These are phyloP conservation scores for Arctia plantaginis DNA, from an alignment of 2,888 invertebrate genomes.

Conservation along the genomic window DNA sequence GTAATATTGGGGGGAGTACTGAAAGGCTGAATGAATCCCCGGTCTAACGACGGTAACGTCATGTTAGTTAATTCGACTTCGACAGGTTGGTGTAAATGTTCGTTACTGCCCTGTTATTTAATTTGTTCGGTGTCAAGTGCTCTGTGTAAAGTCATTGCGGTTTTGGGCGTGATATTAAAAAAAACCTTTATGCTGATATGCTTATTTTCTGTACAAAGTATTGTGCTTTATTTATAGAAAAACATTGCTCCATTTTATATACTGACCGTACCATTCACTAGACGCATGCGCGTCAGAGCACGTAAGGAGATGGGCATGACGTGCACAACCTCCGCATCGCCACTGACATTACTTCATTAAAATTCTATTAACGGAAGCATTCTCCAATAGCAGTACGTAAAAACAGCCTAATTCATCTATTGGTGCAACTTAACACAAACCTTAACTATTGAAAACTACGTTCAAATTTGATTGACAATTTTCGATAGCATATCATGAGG, in stretches of 20 bases:
- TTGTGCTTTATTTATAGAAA: background rate
- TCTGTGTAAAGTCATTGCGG: no score
- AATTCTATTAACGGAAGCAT: slow-evolving; percentile 86
- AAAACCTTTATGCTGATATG: no score
- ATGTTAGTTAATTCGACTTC: no score
- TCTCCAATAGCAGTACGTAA: slow-evolving; percentile 65
- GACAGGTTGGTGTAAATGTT: no score
- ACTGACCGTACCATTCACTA: slow-evolving; percentile 61
- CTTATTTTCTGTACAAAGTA: background rate
- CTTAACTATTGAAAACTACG: background rate
- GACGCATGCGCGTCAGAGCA: slow-evolving; percentile 73
- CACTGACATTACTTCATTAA: slow-evolving; percentile 85
- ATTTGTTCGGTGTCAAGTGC: no score
- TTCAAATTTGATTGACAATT: slow-evolving; percentile 28
- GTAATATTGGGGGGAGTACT: no score
- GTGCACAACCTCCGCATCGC: slow-evolving; percentile 74
- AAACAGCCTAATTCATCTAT: slow-evolving; percentile 30
- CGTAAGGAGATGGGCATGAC: slow-evolving; percentile 84
- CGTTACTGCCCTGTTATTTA: no score
- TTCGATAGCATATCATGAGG: slow-evolving; percentile 5
- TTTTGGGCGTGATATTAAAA: no score
- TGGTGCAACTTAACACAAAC: slow-evolving; percentile 42
- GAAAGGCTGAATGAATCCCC: no score
- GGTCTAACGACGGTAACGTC: no score
- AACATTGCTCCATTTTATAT: slow-evolving; percentile 56